phyloP scores from a whole-genome alignment of 2,797 vertebrate genomes.

The Cirrhinus molitorella region DNA sequence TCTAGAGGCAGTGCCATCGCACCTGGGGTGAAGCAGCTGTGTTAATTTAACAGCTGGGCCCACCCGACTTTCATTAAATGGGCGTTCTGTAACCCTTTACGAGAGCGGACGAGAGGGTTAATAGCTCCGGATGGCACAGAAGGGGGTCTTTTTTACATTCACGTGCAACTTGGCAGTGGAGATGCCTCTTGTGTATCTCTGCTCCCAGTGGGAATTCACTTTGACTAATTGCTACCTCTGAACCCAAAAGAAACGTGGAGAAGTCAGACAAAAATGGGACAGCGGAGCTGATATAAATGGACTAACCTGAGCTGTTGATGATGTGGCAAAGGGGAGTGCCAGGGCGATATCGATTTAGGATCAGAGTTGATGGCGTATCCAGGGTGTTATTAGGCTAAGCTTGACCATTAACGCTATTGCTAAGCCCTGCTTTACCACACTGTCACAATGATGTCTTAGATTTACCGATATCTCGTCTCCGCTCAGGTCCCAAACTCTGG shows the following conservation, averaged over 20 bases:
- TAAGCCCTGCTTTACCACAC: constrained; percentile 1
- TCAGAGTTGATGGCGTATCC: constrained; percentile 26
- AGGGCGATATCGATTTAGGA: constrained; percentile 51
- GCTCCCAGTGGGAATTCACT: constrained; percentile 55
- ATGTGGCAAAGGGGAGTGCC: constrained; percentile 11
- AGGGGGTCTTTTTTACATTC: constrained; percentile 57
- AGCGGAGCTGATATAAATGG: constrained; percentile 44
- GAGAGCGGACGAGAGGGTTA: constrained; percentile 54
- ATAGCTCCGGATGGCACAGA: constrained; percentile 49
- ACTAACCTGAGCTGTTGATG: constrained; percentile 56
- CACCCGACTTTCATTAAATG: constrained; percentile 52
- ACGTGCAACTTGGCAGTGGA: constrained; percentile 49
- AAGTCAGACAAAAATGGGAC: constrained; percentile 41
- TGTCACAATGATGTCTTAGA: not conserved
- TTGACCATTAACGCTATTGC: not conserved
- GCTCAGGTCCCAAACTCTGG: not conserved
- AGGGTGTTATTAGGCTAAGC: constrained; percentile 28
- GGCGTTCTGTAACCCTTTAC: constrained; percentile 49
- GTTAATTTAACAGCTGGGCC: constrained; percentile 53
- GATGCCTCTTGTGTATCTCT: constrained; percentile 47
- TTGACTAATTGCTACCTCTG: constrained; percentile 60
- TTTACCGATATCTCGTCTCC: not conserved
- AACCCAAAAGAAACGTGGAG: constrained; percentile 43
- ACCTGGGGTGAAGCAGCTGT: constrained; percentile 55
- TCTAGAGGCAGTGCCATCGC: constrained; percentile 48